A percentile compares a stretch with the other conserved stretches of the same genome.
These are phyloP conservation scores for Adelges cooleyi DNA, from an alignment of 1,140 invertebrate species.

Conservation along the genomic window DNA sequence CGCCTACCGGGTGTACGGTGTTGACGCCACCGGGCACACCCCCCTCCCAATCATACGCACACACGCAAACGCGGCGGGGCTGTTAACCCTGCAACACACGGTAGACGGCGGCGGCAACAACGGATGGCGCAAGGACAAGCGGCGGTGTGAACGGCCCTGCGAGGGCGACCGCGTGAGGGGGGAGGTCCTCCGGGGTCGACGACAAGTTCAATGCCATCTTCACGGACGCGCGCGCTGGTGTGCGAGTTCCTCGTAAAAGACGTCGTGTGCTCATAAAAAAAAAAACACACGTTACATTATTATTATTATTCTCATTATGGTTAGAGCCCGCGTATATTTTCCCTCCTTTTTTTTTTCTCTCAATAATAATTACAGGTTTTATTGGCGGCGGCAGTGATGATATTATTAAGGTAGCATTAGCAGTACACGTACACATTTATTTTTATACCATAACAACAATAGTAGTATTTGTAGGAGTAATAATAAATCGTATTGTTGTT, in stretches of 20 bases:
- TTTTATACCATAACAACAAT: no score
- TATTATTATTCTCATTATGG: no score
- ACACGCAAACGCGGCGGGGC: not conserved
- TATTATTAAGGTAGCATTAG: no score
- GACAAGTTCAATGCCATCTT: constrained; percentile 29
- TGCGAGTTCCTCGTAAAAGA: not conserved
- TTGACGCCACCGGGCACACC: not conserved
- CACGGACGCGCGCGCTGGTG: constrained; percentile 8
- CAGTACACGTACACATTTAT: no score
- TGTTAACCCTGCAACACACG: constrained; percentile 10
- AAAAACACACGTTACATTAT: no score
- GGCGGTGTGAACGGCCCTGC: constrained; percentile 25
- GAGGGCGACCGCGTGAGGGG: not conserved
- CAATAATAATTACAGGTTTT: no score
- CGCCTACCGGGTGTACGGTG: not conserved
- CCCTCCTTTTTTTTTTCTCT: no score
- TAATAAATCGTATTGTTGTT: no score
- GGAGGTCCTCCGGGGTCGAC: constrained; percentile 22
- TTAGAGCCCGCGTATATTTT: no score
- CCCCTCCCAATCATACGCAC: not conserved
- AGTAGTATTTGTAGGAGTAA: no score
- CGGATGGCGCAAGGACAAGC: constrained; percentile 1
- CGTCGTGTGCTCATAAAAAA: no score
- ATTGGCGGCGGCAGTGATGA: no score
- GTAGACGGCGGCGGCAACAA: not conserved